Conservation (phyloP, 1,140 invertebrate genomes). For the Drosophila watanabei region DNA sequence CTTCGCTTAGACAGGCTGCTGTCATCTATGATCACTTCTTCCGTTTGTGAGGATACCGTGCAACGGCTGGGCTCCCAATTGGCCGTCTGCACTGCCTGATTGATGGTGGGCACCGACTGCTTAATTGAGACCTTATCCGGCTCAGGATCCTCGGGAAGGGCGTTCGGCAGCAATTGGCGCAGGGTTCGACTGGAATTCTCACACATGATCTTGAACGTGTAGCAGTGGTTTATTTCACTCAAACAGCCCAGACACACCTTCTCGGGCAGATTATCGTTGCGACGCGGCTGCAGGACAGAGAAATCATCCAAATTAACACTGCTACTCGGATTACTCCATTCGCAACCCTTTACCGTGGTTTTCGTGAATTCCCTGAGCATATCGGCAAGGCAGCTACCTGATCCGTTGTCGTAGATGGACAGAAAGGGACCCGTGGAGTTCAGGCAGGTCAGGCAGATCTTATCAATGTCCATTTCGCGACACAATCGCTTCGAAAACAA, state of each 20-base stretch:
- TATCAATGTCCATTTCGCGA: conserved; percentile 74
- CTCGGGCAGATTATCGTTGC: conserved; percentile 68
- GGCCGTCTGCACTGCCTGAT: conserved; percentile 52
- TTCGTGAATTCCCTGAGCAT: conserved; percentile 76
- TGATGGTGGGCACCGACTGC: conserved; percentile 28
- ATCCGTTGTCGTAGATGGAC: conserved; percentile 74
- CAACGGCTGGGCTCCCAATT: conserved; percentile 2
- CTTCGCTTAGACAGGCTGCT: conserved; percentile 18
- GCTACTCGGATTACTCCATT: background rate
- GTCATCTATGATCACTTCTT: conserved; percentile 27
- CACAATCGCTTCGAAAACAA: conserved; percentile 20
- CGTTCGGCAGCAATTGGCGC: conserved; percentile 73
- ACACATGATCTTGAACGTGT: conserved; percentile 80
- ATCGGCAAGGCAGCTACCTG: conserved; percentile 68
- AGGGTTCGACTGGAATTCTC: conserved; percentile 77
- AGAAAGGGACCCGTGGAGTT: conserved; percentile 64
- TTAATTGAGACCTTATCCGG: background rate
- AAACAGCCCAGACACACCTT: conserved; percentile 77
- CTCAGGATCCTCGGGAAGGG: conserved; percentile 60
- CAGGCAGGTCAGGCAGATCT: conserved; percentile 81
- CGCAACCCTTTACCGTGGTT: conserved; percentile 48
- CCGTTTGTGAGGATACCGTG: conserved; percentile 46
- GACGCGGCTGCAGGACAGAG: conserved; percentile 52
- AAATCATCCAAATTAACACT: background rate
- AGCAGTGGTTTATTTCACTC: conserved; percentile 81